Base-by-base conservation (phyloP, 2,888 invertebrate genomes). In the Chrysomela aeneicollis region DNA sequence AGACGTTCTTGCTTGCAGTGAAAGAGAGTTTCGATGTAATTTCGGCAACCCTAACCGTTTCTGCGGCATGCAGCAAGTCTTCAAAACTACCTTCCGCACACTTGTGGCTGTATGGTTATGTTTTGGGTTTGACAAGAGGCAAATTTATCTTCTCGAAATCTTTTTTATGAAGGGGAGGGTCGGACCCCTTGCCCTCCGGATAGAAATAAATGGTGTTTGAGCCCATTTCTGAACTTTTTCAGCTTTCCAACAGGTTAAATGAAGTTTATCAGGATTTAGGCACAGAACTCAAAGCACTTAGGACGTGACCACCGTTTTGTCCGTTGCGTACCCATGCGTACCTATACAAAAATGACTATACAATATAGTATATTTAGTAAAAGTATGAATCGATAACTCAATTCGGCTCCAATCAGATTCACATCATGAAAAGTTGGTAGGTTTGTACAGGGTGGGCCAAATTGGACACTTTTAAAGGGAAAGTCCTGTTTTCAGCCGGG, bases 111-210 rank as follows among this genome's bases (percentile, higher is more conserved):
- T 73, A 71, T 71, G 58, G 75, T 74, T 73, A 73, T 76, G 76
- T 78, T 79, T 64, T 74, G 72, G 76, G 74, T 78, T 76, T 79
- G 79, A 79, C 79, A 76, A 75, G 76, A 76, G 78, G 76, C 73
- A 77, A 76, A 81, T 79, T 80, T 79, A 79, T 80, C 79, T 77
- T 73, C 71, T 60, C 62, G 70, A 75, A 76, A 79, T 78, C 78
- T 78, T 74, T 74, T 76, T 78, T 74, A 77, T 77, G 75, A 71
- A 74, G 74, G 78, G 77, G 78, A 74, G 76, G 74, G 66, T 68
- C 64, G 57, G 67, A 59, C 67, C 68, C 64, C 70, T 68, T 68
- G 64, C 71, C 70, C 69, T 61, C 62, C 64, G 71, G 74, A 67
- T 57, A 57, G 18, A 6, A 57, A 37, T 62, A 62, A 52, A 30